phyloP scores from a whole-genome alignment of 2,888 invertebrate genomes.

The Dryomyza anilis region DNA sequence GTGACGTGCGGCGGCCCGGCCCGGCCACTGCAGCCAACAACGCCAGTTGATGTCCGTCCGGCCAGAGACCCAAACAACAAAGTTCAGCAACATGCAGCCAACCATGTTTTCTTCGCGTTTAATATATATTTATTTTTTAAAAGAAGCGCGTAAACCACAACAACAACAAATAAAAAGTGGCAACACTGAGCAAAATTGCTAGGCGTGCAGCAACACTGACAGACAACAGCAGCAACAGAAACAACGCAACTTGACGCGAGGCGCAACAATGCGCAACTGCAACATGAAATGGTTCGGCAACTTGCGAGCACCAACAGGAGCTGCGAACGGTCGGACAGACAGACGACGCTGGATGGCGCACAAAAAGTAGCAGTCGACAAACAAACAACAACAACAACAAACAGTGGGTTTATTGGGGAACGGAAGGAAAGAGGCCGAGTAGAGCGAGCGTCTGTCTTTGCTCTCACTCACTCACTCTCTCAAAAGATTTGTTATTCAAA shows the following conservation, averaged over 20 bases:
- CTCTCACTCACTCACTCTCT: background rate
- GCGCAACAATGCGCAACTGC: slow-evolving; percentile 22
- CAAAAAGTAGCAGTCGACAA: background rate
- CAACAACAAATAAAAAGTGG: no score
- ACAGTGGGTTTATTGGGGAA: background rate
- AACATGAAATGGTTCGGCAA: slow-evolving; percentile 16
- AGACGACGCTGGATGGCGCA: background rate
- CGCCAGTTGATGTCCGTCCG: no score
- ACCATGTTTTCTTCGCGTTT: no score
- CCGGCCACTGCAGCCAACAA: no score
- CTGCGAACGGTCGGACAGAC: background rate
- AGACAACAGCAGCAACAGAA: background rate
- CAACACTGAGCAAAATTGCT: no score
- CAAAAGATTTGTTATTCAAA: background rate
- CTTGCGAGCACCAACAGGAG: background rate
- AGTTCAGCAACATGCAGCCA: no score
- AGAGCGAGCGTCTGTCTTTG: background rate
- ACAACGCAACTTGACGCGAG: slow-evolving; percentile 28
- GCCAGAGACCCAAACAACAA: no score
- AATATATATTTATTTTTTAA: no score
- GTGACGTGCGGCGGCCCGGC: no score
- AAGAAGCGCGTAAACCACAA: no score
- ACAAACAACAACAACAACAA: background rate
- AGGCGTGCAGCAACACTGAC: no score
- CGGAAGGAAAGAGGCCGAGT: background rate